Evolutionary conservation across 2,797 vertebrate genomes (phyloP), one percentile per base, ranked within the genome.

Genomic region (Phataginus tetradactyla): DNA sequence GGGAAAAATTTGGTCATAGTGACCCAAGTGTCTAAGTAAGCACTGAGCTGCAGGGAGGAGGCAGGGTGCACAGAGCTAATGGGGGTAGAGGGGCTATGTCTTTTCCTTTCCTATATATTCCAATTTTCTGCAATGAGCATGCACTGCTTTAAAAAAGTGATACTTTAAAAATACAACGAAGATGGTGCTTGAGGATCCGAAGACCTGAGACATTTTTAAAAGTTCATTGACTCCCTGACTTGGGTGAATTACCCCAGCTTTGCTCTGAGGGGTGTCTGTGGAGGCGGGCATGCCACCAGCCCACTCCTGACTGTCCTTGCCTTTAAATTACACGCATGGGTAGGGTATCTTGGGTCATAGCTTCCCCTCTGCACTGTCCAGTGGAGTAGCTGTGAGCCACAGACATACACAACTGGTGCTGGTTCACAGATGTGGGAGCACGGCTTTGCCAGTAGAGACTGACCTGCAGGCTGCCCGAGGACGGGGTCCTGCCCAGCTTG

Each of bases 21-120:
- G 5, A 4, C 3, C 17, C 10, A 49, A 42, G 18, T 5, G 3
- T 37, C 2, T n/a, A 14, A 45, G 20, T 1, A 32, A 6, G 27
- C 34, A 25, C 1, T 6, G 0, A 2, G 17, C 57, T 25, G 1
- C 12, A 32, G 32, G 39, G 63, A 63, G 37, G 29, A 0, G 51
- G 59, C 34, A 4, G 71, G 14, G 57, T 57, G 39, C 7, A 57
- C 39, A 20, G 51, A 32, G 34, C 27, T 39, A 29, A 51, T 17
- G 39, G 3, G 21, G 20, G 39, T 9, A 37, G 32, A 11, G 55
- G 4, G 23, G 1, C 10, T 13, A 3, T 6, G n/a, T 45, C 59
- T 29, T 45, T 23, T 23, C 13, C 23, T 51, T 34, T 37, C 34
- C 20, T 14, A 4, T 39, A 13, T 42, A 12, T 14, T 63, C 29